phyloP scores from a whole-genome alignment of 2,113 vertebrate species.

The Calonectris borealis region DNA sequence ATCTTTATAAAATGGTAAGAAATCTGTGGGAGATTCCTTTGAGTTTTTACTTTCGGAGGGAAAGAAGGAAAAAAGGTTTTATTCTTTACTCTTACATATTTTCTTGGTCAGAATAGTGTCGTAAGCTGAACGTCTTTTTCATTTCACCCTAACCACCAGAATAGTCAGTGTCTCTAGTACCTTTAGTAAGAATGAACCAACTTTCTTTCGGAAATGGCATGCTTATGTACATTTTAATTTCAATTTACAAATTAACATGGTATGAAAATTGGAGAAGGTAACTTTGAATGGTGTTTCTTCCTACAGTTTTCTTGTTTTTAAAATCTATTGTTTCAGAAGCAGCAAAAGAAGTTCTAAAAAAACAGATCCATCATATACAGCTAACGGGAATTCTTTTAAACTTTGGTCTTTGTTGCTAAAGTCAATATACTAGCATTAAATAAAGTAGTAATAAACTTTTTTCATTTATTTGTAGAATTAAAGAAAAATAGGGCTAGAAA shows the following conservation, averaged over 20 bases:
- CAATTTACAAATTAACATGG: background rate
- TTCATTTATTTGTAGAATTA: background rate
- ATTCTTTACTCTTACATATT: background rate
- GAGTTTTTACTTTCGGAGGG: background rate
- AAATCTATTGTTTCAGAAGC: background rate
- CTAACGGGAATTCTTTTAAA: background rate
- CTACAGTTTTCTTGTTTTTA: background rate
- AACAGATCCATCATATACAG: background rate
- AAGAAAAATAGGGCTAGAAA: background rate
- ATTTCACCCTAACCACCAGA: background rate
- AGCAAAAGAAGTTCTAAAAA: background rate
- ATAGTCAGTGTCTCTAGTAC: background rate
- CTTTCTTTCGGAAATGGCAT: background rate
- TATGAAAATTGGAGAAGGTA: background rate
- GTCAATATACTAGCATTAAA: background rate
- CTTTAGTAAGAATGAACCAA: background rate
- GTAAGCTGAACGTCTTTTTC: background rate
- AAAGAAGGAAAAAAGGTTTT: background rate
- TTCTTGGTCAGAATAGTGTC: background rate
- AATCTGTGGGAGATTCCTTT: background rate
- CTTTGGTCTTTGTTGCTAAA: background rate
- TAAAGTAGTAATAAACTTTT: background rate
- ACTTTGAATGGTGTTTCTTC: background rate
- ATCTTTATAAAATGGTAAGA: constrained; percentile 97
- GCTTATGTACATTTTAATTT: background rate